phyloP scores from a whole-genome alignment of 2,888 invertebrate genomes.

The Mythimna ferrago region DNA sequence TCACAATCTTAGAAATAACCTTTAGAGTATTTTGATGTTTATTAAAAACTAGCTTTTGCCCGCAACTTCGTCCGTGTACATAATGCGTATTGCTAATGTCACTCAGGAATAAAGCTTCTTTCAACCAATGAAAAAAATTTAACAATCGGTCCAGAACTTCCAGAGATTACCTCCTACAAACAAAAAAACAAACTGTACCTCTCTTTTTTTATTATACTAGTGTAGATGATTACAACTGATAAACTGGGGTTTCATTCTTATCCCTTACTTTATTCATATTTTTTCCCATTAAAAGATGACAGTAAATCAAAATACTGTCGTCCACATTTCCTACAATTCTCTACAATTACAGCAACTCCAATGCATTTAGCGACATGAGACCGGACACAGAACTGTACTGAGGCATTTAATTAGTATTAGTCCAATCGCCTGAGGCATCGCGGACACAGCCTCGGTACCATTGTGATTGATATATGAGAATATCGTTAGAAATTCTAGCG shows the following conservation, averaged over 20 bases:
- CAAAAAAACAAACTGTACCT: no score
- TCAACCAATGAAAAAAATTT: no score
- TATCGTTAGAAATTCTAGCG: conserved; percentile 50
- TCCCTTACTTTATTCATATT: not conserved
- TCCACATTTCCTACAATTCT: not conserved
- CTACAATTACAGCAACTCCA: conserved; percentile 43
- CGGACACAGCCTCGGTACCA: conserved; percentile 52
- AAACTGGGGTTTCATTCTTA: not conserved
- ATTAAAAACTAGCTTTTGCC: no score
- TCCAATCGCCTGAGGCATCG: conserved; percentile 70
- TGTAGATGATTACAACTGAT: no score
- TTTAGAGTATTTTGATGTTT: no score
- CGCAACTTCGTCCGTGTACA: no score
- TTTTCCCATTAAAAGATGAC: not conserved
- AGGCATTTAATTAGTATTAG: conserved; percentile 80
- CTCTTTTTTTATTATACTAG: no score
- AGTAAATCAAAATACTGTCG: not conserved
- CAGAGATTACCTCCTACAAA: no score
- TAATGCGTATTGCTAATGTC: no score
- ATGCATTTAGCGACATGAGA: conserved; percentile 54
- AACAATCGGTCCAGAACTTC: no score
- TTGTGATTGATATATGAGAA: conserved; percentile 66
- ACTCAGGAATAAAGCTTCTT: no score
- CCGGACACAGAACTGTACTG: conserved; percentile 55
- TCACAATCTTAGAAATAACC: no score